Percentiles rank a stretch among this genome's conserved stretches.
These are phyloP conservation scores for Cotesia congregata DNA, from an alignment of 2,888 invertebrate genomes.

Conservation along the genomic window DNA sequence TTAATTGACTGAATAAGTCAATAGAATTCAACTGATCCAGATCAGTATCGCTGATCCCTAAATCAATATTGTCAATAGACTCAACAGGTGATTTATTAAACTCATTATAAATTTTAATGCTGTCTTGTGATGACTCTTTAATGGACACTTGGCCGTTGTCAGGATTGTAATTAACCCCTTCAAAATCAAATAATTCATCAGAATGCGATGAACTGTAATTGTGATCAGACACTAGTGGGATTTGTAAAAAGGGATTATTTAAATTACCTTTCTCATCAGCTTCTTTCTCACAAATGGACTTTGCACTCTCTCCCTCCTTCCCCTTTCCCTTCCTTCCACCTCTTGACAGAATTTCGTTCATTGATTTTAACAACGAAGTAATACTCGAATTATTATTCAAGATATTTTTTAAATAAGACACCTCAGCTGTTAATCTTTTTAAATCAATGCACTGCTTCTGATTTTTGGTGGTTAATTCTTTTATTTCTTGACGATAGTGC, in stretches of 20 bases:
- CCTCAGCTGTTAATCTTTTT: constrained; percentile 72
- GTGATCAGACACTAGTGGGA: constrained; percentile 34
- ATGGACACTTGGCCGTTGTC: background rate
- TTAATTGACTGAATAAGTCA: constrained; percentile 31
- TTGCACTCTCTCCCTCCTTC: background rate
- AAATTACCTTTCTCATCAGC: constrained; percentile 13
- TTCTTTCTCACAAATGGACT: background rate
- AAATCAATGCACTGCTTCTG: constrained; percentile 71
- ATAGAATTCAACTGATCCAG: constrained; percentile 41
- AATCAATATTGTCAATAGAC: background rate
- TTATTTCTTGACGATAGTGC: constrained; percentile 70
- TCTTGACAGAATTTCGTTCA: constrained; percentile 60
- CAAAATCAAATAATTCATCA: constrained; percentile 36
- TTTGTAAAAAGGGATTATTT: background rate
- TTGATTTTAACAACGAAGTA: constrained; percentile 70
- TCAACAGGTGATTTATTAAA: background rate
- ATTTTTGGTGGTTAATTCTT: constrained; percentile 70
- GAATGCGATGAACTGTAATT: constrained; percentile 26
- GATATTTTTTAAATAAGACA: constrained; percentile 73
- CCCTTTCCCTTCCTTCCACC: background rate
- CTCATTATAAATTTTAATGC: background rate
- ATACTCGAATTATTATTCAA: constrained; percentile 73
- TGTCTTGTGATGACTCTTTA: background rate
- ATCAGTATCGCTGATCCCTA: constrained; percentile 27
- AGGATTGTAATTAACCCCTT: constrained; percentile 30